phyloP scores from a whole-genome alignment of 2,113 vertebrate genomes.

The Platysternon megacephalum region DNA sequence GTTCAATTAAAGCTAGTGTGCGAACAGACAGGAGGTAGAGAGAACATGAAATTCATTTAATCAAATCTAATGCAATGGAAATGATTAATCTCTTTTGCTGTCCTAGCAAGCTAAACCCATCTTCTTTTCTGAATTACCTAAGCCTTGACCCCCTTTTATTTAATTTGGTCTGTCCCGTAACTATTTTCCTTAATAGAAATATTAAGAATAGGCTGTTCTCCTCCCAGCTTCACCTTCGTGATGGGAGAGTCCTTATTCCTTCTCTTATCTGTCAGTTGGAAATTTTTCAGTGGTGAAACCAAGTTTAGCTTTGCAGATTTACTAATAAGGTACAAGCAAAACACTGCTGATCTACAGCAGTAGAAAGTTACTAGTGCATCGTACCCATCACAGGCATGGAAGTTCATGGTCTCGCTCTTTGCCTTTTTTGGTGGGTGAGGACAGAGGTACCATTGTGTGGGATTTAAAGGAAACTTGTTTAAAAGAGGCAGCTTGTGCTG shows the following conservation, averaged over 20 bases:
- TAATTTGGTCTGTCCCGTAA: neutral
- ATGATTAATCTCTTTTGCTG: slow-evolving; percentile 30
- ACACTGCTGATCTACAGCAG: neutral
- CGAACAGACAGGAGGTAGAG: neutral
- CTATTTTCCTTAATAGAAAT: slow-evolving; percentile 19
- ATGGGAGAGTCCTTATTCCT: neutral
- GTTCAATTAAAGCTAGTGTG: slow-evolving; percentile 25
- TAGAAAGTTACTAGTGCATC: neutral
- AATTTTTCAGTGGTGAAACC: neutral
- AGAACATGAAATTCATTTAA: slow-evolving; percentile 44
- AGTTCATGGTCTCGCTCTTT: neutral
- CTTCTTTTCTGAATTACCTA: neutral
- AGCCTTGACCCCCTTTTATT: neutral
- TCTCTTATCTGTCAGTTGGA: neutral
- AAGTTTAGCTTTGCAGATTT: neutral
- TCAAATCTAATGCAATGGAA: slow-evolving; percentile 40
- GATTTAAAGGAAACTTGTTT: neutral
- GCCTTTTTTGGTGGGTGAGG: neutral
- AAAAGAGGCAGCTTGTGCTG: neutral
- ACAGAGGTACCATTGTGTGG: neutral
- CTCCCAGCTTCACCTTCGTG: neutral
- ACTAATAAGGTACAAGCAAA: neutral
- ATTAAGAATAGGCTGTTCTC: neutral
- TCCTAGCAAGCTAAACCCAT: slow-evolving; percentile 13
- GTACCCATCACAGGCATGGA: neutral